phyloP scores from a whole-genome alignment of 1,140 invertebrate species.

The Eumeta japonica region DNA sequence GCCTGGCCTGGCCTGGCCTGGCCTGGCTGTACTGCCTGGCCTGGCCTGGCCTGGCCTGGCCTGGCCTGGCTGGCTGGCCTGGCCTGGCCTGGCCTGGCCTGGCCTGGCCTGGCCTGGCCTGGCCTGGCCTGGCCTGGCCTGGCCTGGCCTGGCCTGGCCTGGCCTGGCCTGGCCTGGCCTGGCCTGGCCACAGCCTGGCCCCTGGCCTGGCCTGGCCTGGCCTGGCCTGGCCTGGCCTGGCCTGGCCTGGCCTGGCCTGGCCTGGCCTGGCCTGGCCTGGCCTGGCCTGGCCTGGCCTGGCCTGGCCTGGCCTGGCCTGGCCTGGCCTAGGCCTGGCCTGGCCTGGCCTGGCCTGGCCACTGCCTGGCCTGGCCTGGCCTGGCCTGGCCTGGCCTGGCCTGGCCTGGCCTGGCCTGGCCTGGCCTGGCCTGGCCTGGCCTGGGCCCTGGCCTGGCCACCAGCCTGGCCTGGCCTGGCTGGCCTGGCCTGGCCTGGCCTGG shows the following conservation, averaged over 20 bases:
- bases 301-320: slow-evolving; percentile 1
- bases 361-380: background rate
- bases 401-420: slow-evolving; percentile 2
- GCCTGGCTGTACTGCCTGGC: background rate
- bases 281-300: slow-evolving; percentile 1
- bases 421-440: slow-evolving; percentile 3
- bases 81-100: slow-evolving; percentile 1
- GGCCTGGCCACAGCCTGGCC: too few relatives aligned
- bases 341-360: background rate
- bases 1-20: slow-evolving; percentile 5
- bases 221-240: slow-evolving; percentile 1
- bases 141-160: background rate
- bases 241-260: slow-evolving; percentile 1
- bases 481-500: slow-evolving; percentile 1
- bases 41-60: slow-evolving; percentile 1
- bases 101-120: background rate
- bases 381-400: slow-evolving; percentile 1
- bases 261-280: slow-evolving; percentile 1
- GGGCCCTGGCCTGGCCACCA: background rate
- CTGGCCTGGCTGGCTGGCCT: too few relatives aligned
- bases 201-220: too few relatives aligned
- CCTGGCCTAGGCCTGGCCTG: slow-evolving; percentile 1
- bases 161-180: background rate
- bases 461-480: too few relatives aligned
- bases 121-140: slow-evolving; percentile 1